Evolutionary conservation across 2,113 vertebrate genomes (phyloP), one percentile per base, ranked within the genome.

Genomic region (Carettochelys insculpta): DNA sequence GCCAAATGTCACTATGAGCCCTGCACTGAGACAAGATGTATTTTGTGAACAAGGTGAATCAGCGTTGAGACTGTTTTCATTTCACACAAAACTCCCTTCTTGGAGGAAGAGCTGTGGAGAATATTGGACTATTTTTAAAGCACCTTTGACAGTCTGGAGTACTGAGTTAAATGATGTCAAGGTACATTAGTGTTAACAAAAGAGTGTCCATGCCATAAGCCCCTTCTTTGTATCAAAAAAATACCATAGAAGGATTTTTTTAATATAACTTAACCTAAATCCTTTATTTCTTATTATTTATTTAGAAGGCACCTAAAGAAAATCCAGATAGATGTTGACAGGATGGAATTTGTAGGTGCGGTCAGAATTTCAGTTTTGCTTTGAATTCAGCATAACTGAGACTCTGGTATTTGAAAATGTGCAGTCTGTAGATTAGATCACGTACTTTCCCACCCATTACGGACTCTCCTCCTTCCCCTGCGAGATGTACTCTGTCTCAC

Each of bases 151-250:
- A 95, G 86, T 95, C 88, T 97, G 54, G 89, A 92, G 92, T 94
- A 85, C 95, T 94, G 87, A 97, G 94, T 89, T 6, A 45, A 97
- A 97, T 95, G 93, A 96, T 96, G 95, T 96, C 91, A 97, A 93
- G 90, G 92, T 94, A 96, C 95, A 93, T 97, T 97, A 96, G 95
- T 91, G 96, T 94, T 91, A 97, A 97, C 94, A 94, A 97, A 97
- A 96, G 96, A 92, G 53, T 92, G 93, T 87, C 93, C 34, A 0
- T 94, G 91, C 58, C 85, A 88, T 92, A 95, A 97, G 77, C 76
- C 88, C 41, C 82, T 88, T 96, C 95, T 96, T 87, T 5, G 1
- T 92, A 91, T 89, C 76, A 95, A 92, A 31, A n/a, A 95, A 94
- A 86, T 94, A 93, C 8, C 31, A 94, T 86, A 91, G 56, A 78